A percentile compares a stretch with the other conserved stretches of the same genome.
phyloP scores from a whole-genome alignment of 1,140 invertebrate species.

The Drosophila varians region DNA sequence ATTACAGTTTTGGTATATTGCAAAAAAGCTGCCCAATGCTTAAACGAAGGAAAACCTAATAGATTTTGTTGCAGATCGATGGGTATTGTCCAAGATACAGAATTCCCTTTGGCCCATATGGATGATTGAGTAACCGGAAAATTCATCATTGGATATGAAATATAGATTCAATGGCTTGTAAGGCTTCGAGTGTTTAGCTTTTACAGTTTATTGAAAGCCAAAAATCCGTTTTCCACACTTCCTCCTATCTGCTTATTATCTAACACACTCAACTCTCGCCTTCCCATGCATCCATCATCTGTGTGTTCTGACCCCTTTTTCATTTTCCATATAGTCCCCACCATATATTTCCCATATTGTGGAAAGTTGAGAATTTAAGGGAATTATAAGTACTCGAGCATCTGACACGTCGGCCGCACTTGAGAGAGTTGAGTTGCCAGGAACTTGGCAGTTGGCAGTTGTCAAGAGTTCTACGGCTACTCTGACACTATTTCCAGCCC shows the following conservation, averaged over 20 bases:
- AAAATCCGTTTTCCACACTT: conserved; percentile 5
- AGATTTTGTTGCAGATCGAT: too few relatives aligned
- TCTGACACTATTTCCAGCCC: conserved; percentile 3
- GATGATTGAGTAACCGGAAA: too few relatives aligned
- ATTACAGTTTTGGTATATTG: background rate
- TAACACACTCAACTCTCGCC: conserved; percentile 7
- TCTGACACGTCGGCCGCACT: conserved; percentile 52
- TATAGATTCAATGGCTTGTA: background rate
- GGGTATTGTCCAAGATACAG: background rate
- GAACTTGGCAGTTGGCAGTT: conserved; percentile 49
- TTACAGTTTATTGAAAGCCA: background rate
- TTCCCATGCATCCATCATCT: conserved; percentile 12
- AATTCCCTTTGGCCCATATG: too few relatives aligned
- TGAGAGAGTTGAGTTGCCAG: conserved; percentile 44
- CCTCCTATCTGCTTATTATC: conserved; percentile 1
- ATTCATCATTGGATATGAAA: background rate
- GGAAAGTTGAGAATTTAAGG: conserved; percentile 47
- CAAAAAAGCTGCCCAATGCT: background rate
- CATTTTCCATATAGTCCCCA: too few relatives aligned
- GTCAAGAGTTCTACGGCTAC: conserved; percentile 41
- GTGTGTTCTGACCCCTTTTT: background rate
- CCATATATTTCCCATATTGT: background rate
- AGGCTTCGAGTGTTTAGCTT: background rate
- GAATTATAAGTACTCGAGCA: conserved; percentile 48
- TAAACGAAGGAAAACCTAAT: background rate